Evolutionary conservation across 2,888 invertebrate species (phyloP).

Genomic region (Dryadula phaetusa): DNA sequence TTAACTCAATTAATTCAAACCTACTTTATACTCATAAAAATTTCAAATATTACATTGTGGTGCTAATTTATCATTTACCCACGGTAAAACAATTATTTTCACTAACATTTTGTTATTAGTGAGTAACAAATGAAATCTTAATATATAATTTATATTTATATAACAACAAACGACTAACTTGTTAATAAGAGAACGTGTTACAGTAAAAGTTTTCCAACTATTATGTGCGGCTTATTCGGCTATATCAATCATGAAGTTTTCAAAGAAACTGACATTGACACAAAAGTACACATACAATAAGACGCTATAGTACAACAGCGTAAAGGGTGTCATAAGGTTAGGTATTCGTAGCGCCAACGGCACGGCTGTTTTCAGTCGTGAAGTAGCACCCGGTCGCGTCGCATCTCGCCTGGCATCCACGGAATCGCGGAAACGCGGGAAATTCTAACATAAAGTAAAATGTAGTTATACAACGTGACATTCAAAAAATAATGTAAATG

Average conservation of each 20-base stretch:
- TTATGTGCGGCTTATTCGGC: constrained; percentile 30
- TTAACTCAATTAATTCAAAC: no score
- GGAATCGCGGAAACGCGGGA: constrained; percentile 49
- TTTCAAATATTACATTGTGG: no score
- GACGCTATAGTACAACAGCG: constrained; percentile 44
- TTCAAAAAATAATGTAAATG: not conserved
- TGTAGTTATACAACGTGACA: not conserved
- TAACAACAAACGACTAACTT: not conserved
- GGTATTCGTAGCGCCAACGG: constrained; percentile 42
- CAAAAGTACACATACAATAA: constrained; percentile 46
- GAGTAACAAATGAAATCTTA: not conserved
- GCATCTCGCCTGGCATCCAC: constrained; percentile 46
- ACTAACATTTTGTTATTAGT: not conserved
- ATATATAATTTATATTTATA: no score
- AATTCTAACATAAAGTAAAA: constrained; percentile 46
- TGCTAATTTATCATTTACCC: no score
- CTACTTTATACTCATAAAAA: no score
- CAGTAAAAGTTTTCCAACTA: constrained; percentile 19
- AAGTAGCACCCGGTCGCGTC: constrained; percentile 51
- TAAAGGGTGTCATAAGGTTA: constrained; percentile 48
- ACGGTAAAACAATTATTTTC: no score
- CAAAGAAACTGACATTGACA: constrained; percentile 50
- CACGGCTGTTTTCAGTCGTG: constrained; percentile 54
- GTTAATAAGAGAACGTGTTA: not conserved
- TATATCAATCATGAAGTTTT: constrained; percentile 51